phyloP scores from a whole-genome alignment of 2,888 invertebrate genomes.

The Scaptomyza tumidula region DNA sequence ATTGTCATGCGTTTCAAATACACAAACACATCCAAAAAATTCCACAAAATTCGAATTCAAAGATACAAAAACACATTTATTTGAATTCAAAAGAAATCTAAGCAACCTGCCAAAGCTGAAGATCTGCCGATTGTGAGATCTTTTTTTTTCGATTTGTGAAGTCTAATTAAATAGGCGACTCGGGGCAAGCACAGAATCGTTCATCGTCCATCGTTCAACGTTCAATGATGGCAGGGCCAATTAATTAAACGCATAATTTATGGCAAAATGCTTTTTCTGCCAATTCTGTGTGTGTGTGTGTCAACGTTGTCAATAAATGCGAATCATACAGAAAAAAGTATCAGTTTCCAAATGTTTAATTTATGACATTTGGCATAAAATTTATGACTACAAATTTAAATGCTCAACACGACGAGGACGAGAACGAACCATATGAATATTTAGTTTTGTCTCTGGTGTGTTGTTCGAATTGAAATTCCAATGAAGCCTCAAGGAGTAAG shows the following conservation, averaged over 20 bases:
- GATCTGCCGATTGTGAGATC: slow-evolving; percentile 11
- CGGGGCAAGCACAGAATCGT: slow-evolving; percentile 31
- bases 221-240: slow-evolving; percentile 70
- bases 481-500: slow-evolving; percentile 70
- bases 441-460: slow-evolving; percentile 36
- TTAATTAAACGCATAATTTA: slow-evolving; percentile 82
- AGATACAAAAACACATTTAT: slow-evolving; percentile 21
- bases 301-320: slow-evolving; percentile 58
- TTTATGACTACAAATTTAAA: slow-evolving; percentile 74
- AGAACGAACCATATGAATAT: slow-evolving; percentile 70
- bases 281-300: slow-evolving; percentile 15
- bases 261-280: slow-evolving; percentile 55
- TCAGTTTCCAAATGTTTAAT: slow-evolving; percentile 78
- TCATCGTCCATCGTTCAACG: slow-evolving; percentile 41
- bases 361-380: slow-evolving; percentile 72
- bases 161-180: slow-evolving; percentile 68
- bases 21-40: slow-evolving; percentile 23
- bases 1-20: slow-evolving; percentile 46
- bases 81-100: slow-evolving; percentile 63
- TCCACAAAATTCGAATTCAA: slow-evolving; percentile 49
- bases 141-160: slow-evolving; percentile 20
- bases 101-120: slow-evolving; percentile 45
- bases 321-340: slow-evolving; percentile 57
- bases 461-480: slow-evolving; percentile 70
- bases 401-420: slow-evolving; percentile 54